A percentile compares a stretch with the other conserved stretches of the same genome.
Conservation (phyloP, 1,140 invertebrate genomes). For the Linepithema humile region DNA sequence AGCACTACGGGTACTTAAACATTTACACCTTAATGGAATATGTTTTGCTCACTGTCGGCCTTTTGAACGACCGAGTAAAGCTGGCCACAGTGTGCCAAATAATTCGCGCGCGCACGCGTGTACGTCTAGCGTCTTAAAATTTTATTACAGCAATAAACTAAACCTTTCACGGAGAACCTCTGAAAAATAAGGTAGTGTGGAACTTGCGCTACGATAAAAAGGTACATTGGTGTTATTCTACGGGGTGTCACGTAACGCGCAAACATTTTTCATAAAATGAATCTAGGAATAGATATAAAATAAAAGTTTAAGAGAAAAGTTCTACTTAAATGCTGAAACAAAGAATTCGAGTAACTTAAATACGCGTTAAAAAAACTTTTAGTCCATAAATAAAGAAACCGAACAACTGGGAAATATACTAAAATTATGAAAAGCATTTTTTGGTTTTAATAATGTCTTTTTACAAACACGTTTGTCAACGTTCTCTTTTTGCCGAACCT, state of each 20-base stretch:
- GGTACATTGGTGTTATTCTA: slow-evolving; percentile 2
- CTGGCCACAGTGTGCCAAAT: slow-evolving; percentile 30
- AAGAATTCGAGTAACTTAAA: slow-evolving; percentile 1
- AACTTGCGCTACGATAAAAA: not conserved
- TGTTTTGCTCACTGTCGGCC: slow-evolving; percentile 30
- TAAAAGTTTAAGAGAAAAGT: not conserved
- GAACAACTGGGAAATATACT: not conserved
- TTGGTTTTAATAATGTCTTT: slow-evolving; percentile 14
- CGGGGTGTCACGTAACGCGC: slow-evolving; percentile 2
- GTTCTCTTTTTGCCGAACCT: not conserved
- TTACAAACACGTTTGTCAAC: not conserved
- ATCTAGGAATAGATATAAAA: not conserved
- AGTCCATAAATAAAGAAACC: no score
- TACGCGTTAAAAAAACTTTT: no score
- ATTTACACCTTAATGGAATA: slow-evolving; percentile 66
- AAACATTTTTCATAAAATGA: not conserved
- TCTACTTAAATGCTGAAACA: not conserved
- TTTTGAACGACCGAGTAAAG: not conserved
- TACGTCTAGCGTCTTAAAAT: slow-evolving; percentile 29
- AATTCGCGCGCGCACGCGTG: slow-evolving; percentile 28
- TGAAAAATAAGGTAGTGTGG: not conserved
- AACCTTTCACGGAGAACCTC: slow-evolving; percentile 2
- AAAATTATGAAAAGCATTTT: slow-evolving; percentile 1
- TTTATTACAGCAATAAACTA: slow-evolving; percentile 39
- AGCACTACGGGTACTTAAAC: slow-evolving; percentile 49